These are phyloP conservation scores for Artemia sp. DNA, from an alignment of 2,888 invertebrate genomes.

Conservation along the genomic window DNA sequence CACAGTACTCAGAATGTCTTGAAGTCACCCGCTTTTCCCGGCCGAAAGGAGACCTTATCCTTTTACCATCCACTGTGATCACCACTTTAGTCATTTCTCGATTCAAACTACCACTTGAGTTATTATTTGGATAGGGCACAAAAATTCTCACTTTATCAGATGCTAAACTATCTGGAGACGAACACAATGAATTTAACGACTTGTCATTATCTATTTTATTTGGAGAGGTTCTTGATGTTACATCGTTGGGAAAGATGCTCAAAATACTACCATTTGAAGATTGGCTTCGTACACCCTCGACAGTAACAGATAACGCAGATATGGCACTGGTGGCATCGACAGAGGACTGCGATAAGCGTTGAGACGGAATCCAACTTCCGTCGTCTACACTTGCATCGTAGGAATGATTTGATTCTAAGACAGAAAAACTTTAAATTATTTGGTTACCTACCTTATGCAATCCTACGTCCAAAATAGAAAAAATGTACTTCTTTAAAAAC, in stretches of 20 bases:
- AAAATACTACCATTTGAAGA: conserved; percentile 46
- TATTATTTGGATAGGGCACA: conserved; percentile 44
- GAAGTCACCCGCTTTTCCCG: not conserved
- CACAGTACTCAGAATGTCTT: not conserved
- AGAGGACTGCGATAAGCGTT: conserved; percentile 53
- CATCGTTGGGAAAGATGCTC: conserved; percentile 18
- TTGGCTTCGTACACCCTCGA: conserved; percentile 56
- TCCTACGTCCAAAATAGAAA: too few species aligned
- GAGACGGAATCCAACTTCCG: conserved; percentile 46
- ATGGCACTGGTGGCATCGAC: conserved; percentile 67
- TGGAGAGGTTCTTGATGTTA: conserved; percentile 7
- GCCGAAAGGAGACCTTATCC: not conserved
- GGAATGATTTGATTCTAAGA: conserved; percentile 45
- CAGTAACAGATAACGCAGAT: conserved; percentile 57
- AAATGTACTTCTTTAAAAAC: too few species aligned
- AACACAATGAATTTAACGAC: conserved; percentile 34
- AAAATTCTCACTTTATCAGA: conserved; percentile 58
- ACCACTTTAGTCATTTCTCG: conserved; percentile 2
- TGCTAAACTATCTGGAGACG: conserved; percentile 34
- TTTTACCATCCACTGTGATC: conserved; percentile 14
- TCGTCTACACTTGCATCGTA: conserved; percentile 49
- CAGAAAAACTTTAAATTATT: conserved; percentile 20
- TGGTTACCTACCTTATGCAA: too few species aligned
- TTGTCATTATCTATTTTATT: conserved; percentile 1
- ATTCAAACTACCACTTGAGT: conserved; percentile 17